Evolutionary conservation across 2,113 vertebrate genomes (phyloP).

Genomic region (Phyllostomus discolor): DNA sequence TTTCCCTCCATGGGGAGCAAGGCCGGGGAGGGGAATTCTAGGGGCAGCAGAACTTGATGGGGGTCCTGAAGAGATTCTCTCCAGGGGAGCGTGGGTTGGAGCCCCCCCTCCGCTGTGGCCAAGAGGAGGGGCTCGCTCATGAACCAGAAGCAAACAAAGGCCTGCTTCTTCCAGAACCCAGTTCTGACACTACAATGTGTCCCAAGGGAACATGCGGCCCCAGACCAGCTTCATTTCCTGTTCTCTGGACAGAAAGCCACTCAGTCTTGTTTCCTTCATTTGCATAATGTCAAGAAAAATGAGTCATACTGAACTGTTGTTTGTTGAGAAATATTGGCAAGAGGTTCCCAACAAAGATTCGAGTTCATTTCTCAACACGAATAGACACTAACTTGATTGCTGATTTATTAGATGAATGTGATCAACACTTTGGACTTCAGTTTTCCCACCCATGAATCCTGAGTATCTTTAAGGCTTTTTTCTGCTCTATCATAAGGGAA

Average conservation of each 20-base stretch:
- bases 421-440: not conserved
- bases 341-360: not conserved
- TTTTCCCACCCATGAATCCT: not conserved
- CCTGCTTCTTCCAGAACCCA: constrained; percentile 47
- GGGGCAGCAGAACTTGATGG: not conserved
- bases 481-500: not conserved
- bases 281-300: constrained; percentile 68
- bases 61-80: not conserved
- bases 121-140: not conserved
- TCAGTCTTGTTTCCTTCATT: constrained; percentile 59
- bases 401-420: not conserved
- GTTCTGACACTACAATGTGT: constrained; percentile 5
- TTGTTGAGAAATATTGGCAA: constrained; percentile 63
- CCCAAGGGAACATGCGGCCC: constrained; percentile 35
- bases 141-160: constrained; percentile 50
- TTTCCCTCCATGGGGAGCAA: not conserved
- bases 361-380: not conserved
- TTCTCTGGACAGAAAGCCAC: constrained; percentile 62
- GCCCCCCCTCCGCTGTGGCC: not conserved
- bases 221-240: constrained; percentile 61
- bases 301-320: constrained; percentile 50
- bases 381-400: not conserved
- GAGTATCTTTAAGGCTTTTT: not conserved
- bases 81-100: not conserved
- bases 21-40: not conserved